phyloP scores from a whole-genome alignment of 2,888 invertebrate species.

The Pterostichus niger region DNA sequence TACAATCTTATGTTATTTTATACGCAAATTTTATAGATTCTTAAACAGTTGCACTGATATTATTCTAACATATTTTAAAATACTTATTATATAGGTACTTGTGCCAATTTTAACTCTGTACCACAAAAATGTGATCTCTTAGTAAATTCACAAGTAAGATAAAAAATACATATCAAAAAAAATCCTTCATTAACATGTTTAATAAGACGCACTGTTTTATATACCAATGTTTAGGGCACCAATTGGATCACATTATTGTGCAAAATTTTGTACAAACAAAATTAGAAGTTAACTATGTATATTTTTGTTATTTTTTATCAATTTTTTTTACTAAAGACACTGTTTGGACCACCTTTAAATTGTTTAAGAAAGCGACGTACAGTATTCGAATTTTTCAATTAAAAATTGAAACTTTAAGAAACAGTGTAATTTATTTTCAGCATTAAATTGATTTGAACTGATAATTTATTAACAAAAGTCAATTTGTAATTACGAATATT shows the following conservation, averaged over 20 bases:
- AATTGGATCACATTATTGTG: conserved; percentile 30
- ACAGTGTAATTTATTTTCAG: background rate
- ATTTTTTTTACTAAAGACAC: conserved; percentile 21
- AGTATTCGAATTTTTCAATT: conserved; percentile 25
- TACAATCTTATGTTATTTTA: conserved; percentile 13
- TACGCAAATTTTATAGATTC: conserved; percentile 29
- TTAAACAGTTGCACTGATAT: conserved; percentile 23
- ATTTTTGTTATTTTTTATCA: conserved; percentile 9
- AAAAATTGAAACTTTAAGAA: background rate
- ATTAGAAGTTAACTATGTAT: conserved; percentile 8
- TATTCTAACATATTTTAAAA: conserved; percentile 25
- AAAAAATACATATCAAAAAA: conserved; percentile 31
- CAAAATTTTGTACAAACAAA: conserved; percentile 27
- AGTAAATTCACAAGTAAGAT: conserved; percentile 1
- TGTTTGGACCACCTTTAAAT: conserved; percentile 58
- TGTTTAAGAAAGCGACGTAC: conserved; percentile 11
- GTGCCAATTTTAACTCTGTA: conserved; percentile 41
- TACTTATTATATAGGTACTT: conserved; percentile 44
- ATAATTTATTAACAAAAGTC: background rate
- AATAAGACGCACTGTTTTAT: conserved; percentile 31
- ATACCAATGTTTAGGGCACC: conserved; percentile 10
- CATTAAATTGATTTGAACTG: too few species aligned
- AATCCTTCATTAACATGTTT: conserved; percentile 20
- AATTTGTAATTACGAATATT: conserved; percentile 7
- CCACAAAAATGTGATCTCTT: conserved; percentile 39